Evolutionary conservation across 2,113 vertebrate species (phyloP).

Genomic region (Platysternon megacephalum): DNA sequence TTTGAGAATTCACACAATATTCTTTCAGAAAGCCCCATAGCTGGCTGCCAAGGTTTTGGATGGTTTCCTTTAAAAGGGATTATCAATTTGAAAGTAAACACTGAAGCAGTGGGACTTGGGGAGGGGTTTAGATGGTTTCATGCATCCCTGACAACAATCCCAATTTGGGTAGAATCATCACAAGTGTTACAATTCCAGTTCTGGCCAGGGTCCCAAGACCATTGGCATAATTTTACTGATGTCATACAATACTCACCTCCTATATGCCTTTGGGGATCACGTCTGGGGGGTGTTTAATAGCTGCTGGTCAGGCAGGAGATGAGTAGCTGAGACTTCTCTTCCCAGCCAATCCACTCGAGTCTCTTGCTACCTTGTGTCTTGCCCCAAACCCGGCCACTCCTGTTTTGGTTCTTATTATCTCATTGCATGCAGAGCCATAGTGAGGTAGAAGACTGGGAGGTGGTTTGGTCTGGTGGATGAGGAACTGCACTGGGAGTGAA

Average conservation of each 20-base stretch:
- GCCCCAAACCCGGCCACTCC: background rate
- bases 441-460: background rate
- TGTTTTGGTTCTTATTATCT: background rate
- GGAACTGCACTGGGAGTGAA: background rate
- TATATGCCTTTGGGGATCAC: background rate
- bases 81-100: slow-evolving; percentile 21
- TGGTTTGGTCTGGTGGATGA: background rate
- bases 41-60: background rate
- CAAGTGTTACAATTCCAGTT: background rate
- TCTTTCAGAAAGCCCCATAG: slow-evolving; percentile 26
- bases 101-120: background rate
- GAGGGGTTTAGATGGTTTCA: background rate
- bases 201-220: background rate
- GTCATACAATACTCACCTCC: background rate
- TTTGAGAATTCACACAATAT: background rate
- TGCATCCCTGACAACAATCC: background rate
- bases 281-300: background rate
- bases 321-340: background rate
- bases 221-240: background rate
- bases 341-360: background rate
- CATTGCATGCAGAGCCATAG: background rate
- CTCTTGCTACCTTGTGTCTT: background rate
- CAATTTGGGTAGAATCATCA: background rate
- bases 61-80: slow-evolving; percentile 31
- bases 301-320: background rate